Evolutionary conservation across 1,140 invertebrate genomes (phyloP).

Genomic region (Drosophila lacertosa): DNA sequence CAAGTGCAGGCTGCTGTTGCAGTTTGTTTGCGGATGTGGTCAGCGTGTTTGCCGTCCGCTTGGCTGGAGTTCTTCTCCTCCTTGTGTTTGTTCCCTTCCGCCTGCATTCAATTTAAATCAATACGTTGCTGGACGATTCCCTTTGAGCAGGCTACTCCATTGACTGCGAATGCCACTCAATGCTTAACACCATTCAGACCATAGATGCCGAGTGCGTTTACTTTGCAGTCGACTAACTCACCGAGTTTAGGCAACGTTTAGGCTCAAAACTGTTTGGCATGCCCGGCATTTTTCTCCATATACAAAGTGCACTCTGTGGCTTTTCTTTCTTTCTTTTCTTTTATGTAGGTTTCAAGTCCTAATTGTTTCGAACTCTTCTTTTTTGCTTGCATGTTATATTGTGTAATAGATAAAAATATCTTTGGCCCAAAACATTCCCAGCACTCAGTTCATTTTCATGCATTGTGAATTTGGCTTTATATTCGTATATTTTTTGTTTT

Average conservation of each 20-base stretch:
- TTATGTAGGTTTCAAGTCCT: too few species aligned
- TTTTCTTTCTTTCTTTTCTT: too few species aligned
- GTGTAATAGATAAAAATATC: neutral
- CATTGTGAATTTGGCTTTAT: too few species aligned
- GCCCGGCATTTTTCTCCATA: neutral
- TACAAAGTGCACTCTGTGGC: neutral
- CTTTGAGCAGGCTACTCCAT: slow-evolving; percentile 53
- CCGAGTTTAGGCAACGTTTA: slow-evolving; percentile 17
- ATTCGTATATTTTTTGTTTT: too few species aligned
- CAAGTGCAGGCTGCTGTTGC: slow-evolving; percentile 15
- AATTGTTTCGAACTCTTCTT: too few species aligned
- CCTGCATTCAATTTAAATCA: slow-evolving; percentile 77
- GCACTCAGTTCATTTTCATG: too few species aligned
- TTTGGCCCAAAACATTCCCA: too few species aligned
- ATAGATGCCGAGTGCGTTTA: slow-evolving; percentile 58
- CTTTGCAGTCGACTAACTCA: slow-evolving; percentile 59
- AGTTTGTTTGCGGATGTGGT: slow-evolving; percentile 76
- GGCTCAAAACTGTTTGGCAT: slow-evolving; percentile 2
- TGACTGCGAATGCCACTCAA: slow-evolving; percentile 63
- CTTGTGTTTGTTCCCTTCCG: slow-evolving; percentile 29
- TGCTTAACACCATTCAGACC: slow-evolving; percentile 58
- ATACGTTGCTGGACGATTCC: slow-evolving; percentile 34
- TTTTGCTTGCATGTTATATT: neutral
- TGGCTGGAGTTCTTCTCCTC: slow-evolving; percentile 22
- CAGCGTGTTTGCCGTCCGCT: slow-evolving; percentile 64